phyloP scores from a whole-genome alignment of 2,113 vertebrate species.

The Pandion haliaetus region DNA sequence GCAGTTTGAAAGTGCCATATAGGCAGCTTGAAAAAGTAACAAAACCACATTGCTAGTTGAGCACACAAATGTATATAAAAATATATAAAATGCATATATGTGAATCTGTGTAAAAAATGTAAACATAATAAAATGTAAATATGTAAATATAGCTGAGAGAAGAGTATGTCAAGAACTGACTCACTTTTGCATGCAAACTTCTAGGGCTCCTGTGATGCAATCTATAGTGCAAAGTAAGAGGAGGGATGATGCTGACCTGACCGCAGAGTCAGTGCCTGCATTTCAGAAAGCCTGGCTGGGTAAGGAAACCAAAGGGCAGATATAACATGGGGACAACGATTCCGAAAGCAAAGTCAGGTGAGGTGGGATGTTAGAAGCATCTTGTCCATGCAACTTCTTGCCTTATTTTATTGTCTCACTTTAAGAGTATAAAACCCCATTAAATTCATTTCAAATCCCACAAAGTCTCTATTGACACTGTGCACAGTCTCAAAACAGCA shows the following conservation, averaged over 20 bases:
- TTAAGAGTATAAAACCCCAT: not conserved
- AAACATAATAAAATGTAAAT: not conserved
- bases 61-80: not conserved
- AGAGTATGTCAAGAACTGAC: not conserved
- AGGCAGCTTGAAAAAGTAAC: not conserved
- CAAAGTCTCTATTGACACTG: not conserved
- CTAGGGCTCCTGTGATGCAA: not conserved
- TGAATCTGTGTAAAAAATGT: not conserved
- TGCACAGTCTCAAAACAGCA: not conserved
- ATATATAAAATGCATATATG: not conserved
- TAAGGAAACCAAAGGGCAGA: not conserved
- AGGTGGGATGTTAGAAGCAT: not conserved
- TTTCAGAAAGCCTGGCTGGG: not conserved
- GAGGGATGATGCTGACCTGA: not conserved
- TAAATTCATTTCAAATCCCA: not conserved
- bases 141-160: not conserved
- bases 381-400: not conserved
- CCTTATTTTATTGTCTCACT: not conserved
- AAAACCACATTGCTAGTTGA: not conserved
- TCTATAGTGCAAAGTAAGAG: not conserved
- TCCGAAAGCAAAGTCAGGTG: not conserved
- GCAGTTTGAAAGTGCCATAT: not conserved
- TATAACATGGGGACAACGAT: fast-evolving
- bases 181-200: not conserved
- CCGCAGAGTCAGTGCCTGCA: not conserved